Conservation (phyloP, 1,140 invertebrate genomes). For the Cotesia chilonis region DNA sequence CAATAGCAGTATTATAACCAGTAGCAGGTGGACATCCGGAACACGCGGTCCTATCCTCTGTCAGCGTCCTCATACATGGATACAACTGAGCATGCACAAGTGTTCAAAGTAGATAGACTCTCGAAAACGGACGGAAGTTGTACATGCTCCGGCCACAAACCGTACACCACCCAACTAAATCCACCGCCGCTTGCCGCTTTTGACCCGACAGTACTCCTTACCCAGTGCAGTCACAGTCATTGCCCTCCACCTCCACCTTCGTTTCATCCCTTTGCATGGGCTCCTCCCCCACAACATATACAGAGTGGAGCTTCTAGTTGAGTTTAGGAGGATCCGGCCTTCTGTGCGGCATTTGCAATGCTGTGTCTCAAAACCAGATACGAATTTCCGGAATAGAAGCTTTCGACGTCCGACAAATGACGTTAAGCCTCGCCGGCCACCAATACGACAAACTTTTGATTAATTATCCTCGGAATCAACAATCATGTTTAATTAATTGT, state of each 20-base stretch:
- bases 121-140: conserved; percentile 33
- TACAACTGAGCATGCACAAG: conserved; percentile 21
- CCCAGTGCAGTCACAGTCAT: background rate
- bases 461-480: background rate
- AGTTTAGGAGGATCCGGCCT: background rate
- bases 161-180: background rate
- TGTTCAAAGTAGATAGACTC: conserved; percentile 28
- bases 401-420: conserved; percentile 12
- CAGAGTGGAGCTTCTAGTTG: background rate
- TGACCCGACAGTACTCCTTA: background rate
- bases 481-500: background rate
- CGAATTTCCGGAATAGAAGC: background rate
- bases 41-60: conserved; percentile 16
- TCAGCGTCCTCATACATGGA: conserved; percentile 26
- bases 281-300: background rate
- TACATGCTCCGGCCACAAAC: conserved; percentile 22
- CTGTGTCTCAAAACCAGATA: conserved; percentile 6
- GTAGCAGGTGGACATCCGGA: conserved; percentile 22
- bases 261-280: background rate
- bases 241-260: background rate
- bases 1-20: conserved; percentile 15
- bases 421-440: background rate
- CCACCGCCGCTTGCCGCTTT: background rate
- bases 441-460: background rate
- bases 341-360: conserved; percentile 2